Conservation (phyloP, 2,797 vertebrate species). For the Arnoldichthys spilopterus region DNA sequence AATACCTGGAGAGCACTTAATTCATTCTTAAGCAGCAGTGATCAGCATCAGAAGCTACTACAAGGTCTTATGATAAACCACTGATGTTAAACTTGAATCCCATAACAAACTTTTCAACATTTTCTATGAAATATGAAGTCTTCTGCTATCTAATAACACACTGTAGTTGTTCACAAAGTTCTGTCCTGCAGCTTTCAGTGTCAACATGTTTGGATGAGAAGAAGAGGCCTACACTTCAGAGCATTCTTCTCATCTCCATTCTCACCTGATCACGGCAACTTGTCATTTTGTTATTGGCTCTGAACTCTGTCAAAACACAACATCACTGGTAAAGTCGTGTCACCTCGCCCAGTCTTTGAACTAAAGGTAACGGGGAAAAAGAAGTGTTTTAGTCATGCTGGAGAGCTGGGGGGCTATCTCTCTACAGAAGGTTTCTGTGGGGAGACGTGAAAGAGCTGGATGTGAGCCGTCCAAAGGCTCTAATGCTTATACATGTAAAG, state of each 20-base stretch:
- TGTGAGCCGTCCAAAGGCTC: conserved; percentile 66
- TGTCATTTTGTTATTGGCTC: conserved; percentile 68
- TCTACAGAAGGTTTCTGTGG: conserved; percentile 75
- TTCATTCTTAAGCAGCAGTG: not conserved
- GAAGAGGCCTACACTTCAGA: conserved; percentile 74
- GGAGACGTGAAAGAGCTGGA: conserved; percentile 71
- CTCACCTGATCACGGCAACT: conserved; percentile 55
- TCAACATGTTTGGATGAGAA: conserved; percentile 68
- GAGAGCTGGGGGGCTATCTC: conserved; percentile 54
- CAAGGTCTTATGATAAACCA: not conserved
- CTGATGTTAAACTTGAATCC: not conserved
- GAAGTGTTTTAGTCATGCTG: conserved; percentile 67
- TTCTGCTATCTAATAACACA: not conserved
- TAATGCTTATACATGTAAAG: conserved; percentile 73
- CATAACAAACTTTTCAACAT: not conserved
- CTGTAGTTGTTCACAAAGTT: conserved; percentile 51
- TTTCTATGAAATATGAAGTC: not conserved
- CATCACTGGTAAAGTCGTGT: conserved; percentile 70
- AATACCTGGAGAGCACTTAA: no score
- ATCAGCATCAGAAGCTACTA: no score
- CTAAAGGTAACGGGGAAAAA: conserved; percentile 47
- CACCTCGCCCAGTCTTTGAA: conserved; percentile 70
- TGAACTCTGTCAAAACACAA: conserved; percentile 65
- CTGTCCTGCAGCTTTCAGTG: not conserved
- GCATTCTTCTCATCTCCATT: conserved; percentile 39